Evolutionary conservation across 2,888 invertebrate species (phyloP), one percentile per base, ranked within the genome.

Genomic region (Ornithoptera priamus): DNA sequence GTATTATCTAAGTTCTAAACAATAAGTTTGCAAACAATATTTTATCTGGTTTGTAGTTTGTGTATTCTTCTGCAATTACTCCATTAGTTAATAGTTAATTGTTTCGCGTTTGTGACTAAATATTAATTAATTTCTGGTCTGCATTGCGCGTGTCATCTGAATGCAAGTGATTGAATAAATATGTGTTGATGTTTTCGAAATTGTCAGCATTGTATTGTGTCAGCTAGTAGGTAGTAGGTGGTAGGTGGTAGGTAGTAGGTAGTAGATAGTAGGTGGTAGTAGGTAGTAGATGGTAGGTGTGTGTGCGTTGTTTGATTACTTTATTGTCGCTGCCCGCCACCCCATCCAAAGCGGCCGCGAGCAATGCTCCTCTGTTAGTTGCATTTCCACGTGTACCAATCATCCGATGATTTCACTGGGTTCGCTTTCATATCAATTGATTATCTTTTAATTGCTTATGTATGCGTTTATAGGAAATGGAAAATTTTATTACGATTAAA

Each of bases 341-440:
- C 46, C 69, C 62, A 62, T 66, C 66, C 66, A 59, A 70, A 62
- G 39, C 58, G 39, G 50, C 50, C 20, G 53, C 66, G 64, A 50
- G 66, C 59, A 66, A 70, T 62, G 50, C 17, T 15, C 18, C 17
- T 57, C 42, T 46, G 57, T 62, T 53, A 20, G 22, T 68, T 68
- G 20, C 15, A 39, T 20, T 50, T 53, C 60, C 18, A 4, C 15
- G 4, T 60, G 17, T 53, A 50, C 36, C 20, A 62, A 62, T 42
- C 42, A 22, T 62, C 42, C 20, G 62, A 42, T 42, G 15, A 42
- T 22, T 10, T 20, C 18, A 46, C 15, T 39, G 10, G 50, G 7
- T 1, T n/a, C 4, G 10, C 17, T 7, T 53, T 10, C 5, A 30
- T 53, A 63, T n/a, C 22, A 30, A 30, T 53, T 30, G 17, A 53